Base-by-base conservation (phyloP, 2,113 vertebrate genomes). In the Hepsetus odoe region DNA sequence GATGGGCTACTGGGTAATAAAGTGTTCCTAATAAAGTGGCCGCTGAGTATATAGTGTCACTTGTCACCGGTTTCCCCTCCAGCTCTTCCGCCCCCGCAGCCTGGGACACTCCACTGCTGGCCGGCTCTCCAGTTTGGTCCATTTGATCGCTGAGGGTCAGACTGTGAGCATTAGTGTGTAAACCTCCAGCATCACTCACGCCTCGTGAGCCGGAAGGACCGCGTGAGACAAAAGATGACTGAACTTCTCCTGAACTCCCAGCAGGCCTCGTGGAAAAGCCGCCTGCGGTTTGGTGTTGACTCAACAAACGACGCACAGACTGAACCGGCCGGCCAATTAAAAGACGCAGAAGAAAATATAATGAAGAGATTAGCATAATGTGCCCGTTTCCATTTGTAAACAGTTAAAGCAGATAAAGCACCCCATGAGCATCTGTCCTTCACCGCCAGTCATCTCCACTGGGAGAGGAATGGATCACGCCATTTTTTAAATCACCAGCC, bases 311-410 rank as follows among this genome's bases (percentile, higher is more conserved):
- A 1, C n/a, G 70, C 72, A 28, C 38, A 76, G 22, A 70, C 46
- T 66, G 55, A 65, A 75, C 64, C 72, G 33, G 10, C 0, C 9
- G 53, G 77, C 7, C 71, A 61, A 81, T 67, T 20, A 67, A 70
- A 79, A 82, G 26, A 79, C 51, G 70, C 46, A 14, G 58, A 67
- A 46, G 77, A 32, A 74, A 77, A 69, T 16, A 70, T 76, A 82
- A 77, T 79, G 46, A 74, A 65, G 35, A 38, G 55, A 80, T 84
- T 82, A 77, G 68, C 77, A 80, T 77, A 72, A 72, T 58, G 44
- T 51, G 30, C 64, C 49, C 56, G 76, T 71, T 49, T 64, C 30
- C 38, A 42, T 72, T 64, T 68, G 55, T 33, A 79, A 82, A 80
- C 46, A 51, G 51, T 71, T 22, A 42, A 26, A 67, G 46, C 40